Evolutionary conservation across 2,888 invertebrate species (phyloP).

Genomic region (Pristionchus exspectatus): DNA sequence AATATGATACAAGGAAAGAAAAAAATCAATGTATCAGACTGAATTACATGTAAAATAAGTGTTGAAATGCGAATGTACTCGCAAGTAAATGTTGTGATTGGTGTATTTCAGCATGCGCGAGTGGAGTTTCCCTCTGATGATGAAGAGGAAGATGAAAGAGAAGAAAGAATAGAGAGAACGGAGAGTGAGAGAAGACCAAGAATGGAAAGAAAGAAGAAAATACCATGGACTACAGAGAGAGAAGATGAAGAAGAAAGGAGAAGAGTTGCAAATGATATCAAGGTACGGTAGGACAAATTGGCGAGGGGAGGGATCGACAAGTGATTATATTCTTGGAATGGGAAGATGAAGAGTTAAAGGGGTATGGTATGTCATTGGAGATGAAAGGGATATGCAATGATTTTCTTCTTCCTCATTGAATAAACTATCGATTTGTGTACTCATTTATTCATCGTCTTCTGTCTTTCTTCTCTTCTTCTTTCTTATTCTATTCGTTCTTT

Average conservation of each 20-base stretch:
- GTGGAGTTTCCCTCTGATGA: conserved; percentile 49
- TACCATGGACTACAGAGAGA: conserved; percentile 4
- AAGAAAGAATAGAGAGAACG: conserved; percentile 20
- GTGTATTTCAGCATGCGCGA: conserved; percentile 13
- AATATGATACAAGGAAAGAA: background rate
- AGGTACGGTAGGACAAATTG: background rate
- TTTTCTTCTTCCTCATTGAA: background rate
- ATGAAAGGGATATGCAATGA: background rate
- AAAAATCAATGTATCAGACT: background rate
- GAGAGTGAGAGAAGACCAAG: conserved; percentile 55
- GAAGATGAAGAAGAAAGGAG: background rate
- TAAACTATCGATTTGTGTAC: background rate
- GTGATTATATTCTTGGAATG: background rate
- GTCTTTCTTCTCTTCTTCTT: conserved; percentile 2
- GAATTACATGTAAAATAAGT: background rate
- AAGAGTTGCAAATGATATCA: conserved; percentile 30
- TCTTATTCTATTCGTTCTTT: background rate
- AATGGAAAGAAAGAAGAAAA: conserved; percentile 49
- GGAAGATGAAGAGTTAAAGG: background rate
- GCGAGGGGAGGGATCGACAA: background rate
- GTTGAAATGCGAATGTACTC: conserved; percentile 49
- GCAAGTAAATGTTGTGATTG: conserved; percentile 48
- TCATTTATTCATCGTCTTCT: conserved; percentile 28
- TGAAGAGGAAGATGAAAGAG: conserved; percentile 57
- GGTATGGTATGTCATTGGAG: background rate